phyloP scores from a whole-genome alignment of 1,140 invertebrate genomes.

The Magallana gigas region DNA sequence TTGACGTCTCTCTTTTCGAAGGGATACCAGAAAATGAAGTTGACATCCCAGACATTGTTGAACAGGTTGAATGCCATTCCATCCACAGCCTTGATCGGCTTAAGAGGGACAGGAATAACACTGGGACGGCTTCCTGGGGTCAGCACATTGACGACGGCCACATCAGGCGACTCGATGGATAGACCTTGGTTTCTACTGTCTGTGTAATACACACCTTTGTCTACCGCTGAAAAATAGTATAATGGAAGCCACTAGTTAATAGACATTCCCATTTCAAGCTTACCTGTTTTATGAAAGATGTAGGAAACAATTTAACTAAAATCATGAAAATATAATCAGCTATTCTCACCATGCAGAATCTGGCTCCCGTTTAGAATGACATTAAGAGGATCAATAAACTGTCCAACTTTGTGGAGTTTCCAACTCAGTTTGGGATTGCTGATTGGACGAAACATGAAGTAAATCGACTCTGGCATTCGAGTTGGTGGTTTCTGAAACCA shows the following conservation, averaged over 20 bases:
- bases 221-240: constrained; percentile 56
- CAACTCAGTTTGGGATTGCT: constrained; percentile 50
- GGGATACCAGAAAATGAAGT: constrained; percentile 75
- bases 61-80: constrained; percentile 71
- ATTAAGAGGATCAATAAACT: constrained; percentile 66
- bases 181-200: constrained; percentile 52
- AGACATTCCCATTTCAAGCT: too few relatives aligned
- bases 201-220: constrained; percentile 63
- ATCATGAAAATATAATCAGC: too few relatives aligned
- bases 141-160: constrained; percentile 60
- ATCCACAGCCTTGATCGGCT: constrained; percentile 56
- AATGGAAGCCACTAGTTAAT: too few relatives aligned
- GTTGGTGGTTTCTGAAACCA: constrained; percentile 71
- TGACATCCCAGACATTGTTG: constrained; percentile 75
- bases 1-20: constrained; percentile 55
- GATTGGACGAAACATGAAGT: constrained; percentile 66
- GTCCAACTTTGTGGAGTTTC: constrained; percentile 66
- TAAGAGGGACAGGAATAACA: constrained; percentile 56
- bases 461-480: constrained; percentile 68
- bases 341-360: constrained; percentile 66
- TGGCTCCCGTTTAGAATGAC: constrained; percentile 72
- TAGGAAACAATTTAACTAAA: too few relatives aligned
- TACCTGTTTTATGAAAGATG: too few relatives aligned
- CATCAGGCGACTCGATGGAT: constrained; percentile 61
- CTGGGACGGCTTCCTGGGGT: constrained; percentile 50